A percentile compares a stretch with the other conserved stretches of the same genome.
Evolutionary conservation across 2,797 vertebrate genomes (phyloP).

Genomic region (Otus scops): DNA sequence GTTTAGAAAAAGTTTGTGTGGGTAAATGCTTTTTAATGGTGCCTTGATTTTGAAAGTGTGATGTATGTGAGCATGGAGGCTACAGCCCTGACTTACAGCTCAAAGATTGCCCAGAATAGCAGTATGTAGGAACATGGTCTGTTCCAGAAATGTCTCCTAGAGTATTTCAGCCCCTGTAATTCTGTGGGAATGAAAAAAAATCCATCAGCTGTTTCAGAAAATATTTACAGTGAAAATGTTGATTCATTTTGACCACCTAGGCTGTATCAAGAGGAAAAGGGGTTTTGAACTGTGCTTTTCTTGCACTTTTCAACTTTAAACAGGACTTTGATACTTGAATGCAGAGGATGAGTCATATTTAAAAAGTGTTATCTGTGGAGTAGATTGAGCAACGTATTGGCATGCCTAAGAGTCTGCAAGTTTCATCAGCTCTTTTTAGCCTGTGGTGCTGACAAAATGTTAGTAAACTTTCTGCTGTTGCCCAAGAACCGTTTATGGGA

Average conservation of each 20-base stretch:
- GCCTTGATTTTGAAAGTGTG: neutral
- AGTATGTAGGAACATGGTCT: neutral
- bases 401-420: neutral
- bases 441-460: neutral
- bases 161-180: neutral
- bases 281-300: neutral
- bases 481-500: neutral
- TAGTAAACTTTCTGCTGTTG: neutral
- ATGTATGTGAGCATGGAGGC: neutral
- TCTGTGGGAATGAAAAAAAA: neutral
- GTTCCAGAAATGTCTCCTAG: neutral
- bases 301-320: neutral
- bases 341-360: neutral
- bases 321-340: neutral
- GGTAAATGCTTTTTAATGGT: neutral
- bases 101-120: neutral
- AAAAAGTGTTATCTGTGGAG: neutral
- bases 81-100: neutral
- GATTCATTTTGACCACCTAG: neutral
- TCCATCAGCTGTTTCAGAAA: neutral
- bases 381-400: conserved; percentile 5
- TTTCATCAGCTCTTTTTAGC: neutral
- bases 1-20: neutral
- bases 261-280: neutral
- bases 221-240: neutral